phyloP scores from a whole-genome alignment of 2,888 invertebrate species.

The Apeira syringaria region DNA sequence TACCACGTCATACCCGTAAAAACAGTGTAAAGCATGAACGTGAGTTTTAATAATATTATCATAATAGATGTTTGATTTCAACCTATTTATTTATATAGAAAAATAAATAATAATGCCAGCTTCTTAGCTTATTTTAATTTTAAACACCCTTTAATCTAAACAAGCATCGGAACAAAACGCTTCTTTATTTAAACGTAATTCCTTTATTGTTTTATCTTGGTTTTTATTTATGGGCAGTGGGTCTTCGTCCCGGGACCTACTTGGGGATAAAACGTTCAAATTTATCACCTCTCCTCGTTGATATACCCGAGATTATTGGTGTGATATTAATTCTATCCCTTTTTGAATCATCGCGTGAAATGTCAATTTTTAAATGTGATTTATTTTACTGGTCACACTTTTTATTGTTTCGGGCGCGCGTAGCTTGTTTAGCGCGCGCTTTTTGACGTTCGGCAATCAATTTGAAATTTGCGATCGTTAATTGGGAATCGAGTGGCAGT shows the following conservation, averaged over 20 bases:
- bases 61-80: no score
- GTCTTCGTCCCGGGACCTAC: constrained; percentile 32
- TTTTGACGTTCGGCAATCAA: constrained; percentile 20
- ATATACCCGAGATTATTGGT: constrained; percentile 72
- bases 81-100: no score
- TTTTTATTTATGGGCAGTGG: constrained; percentile 74
- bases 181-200: constrained; percentile 80
- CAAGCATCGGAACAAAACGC: constrained; percentile 72
- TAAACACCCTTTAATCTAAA: constrained; percentile 62
- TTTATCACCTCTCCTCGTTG: constrained; percentile 73
- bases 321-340: constrained; percentile 68
- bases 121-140: constrained; percentile 20
- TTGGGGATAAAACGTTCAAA: constrained; percentile 69
- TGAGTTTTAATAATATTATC: no score
- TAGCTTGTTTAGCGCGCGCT: constrained; percentile 27
- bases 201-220: constrained; percentile 82
- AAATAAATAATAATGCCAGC: constrained; percentile 8
- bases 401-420: constrained; percentile 37
- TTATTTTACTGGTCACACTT: constrained; percentile 52
- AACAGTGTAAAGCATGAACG: no score
- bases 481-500: constrained; percentile 4
- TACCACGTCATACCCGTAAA: no score
- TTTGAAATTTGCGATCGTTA: constrained; percentile 12
- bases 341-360: constrained; percentile 70
- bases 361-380: constrained; percentile 76